A percentile compares a stretch with the other conserved stretches of the same genome.
Evolutionary conservation across 2,113 vertebrate genomes (phyloP).

Genomic region (Pedetes capensis): DNA sequence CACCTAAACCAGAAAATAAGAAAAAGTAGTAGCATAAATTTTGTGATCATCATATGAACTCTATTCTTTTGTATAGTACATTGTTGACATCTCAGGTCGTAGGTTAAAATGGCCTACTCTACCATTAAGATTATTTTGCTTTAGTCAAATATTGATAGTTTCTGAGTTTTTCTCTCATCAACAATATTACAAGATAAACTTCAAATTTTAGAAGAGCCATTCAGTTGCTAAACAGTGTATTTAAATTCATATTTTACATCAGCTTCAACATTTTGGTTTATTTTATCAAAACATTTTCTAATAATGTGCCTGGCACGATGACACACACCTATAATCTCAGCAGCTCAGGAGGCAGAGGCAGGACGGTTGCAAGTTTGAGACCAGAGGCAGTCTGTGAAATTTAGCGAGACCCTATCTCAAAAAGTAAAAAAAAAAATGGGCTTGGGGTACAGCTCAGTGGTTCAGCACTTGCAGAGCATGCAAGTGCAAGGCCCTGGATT

Average conservation of each 20-base stretch:
- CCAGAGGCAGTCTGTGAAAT: no score
- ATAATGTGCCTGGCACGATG: no score
- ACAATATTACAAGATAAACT: not conserved
- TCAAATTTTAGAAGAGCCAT: not conserved
- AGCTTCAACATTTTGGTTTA: not conserved
- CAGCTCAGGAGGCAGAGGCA: no score
- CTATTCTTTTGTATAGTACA: not conserved
- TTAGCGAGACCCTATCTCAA: no score
- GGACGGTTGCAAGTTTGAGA: no score
- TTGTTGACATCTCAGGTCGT: not conserved
- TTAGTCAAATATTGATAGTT: not conserved
- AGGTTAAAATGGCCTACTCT: not conserved
- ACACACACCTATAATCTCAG: no score
- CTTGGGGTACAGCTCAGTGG: no score
- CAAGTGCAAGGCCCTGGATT: no score
- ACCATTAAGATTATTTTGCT: not conserved
- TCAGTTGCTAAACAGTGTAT: not conserved
- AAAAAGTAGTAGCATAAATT: not conserved
- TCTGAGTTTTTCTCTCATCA: not conserved
- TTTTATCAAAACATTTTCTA: not conserved
- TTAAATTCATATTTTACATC: not conserved
- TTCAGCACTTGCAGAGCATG: no score
- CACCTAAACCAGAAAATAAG: not conserved
- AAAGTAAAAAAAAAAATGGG: no score
- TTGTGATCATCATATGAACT: not conserved